These are phyloP conservation scores for Calonectris borealis DNA, from an alignment of 2,113 vertebrate genomes.

Conservation along the genomic window DNA sequence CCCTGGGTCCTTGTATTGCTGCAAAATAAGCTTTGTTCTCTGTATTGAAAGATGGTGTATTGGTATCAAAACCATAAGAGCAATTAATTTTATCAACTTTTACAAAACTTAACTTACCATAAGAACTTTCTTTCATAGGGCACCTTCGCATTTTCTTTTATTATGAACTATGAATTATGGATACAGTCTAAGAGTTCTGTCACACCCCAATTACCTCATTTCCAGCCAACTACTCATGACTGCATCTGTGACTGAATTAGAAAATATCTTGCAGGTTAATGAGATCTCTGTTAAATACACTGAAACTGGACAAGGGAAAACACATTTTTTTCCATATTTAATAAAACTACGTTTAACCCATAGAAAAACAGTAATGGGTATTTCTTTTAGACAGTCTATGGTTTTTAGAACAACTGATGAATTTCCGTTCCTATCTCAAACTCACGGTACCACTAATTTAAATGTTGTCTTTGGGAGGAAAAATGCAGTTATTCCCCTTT, in stretches of 20 bases:
- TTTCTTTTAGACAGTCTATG: background rate
- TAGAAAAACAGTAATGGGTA: background rate
- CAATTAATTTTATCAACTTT: background rate
- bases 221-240: background rate
- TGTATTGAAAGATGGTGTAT: background rate
- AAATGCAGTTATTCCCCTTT: background rate
- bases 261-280: slow-evolving; percentile 25
- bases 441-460: background rate
- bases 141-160: background rate
- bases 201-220: slow-evolving; percentile 36
- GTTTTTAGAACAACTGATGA: background rate
- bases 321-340: background rate
- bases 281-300: background rate
- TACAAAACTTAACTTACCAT: background rate
- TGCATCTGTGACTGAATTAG: slow-evolving; percentile 26
- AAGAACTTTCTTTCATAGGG: background rate
- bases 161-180: slow-evolving; percentile 12
- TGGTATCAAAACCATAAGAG: background rate
- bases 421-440: background rate
- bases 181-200: background rate
- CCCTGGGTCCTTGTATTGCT: background rate
- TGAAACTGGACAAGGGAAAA: background rate
- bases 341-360: background rate
- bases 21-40: background rate
- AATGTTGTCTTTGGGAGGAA: background rate